Evolutionary conservation across 2,888 invertebrate species (phyloP), one percentile per base, ranked within the genome.

Genomic region (Stramonita haemastoma): DNA sequence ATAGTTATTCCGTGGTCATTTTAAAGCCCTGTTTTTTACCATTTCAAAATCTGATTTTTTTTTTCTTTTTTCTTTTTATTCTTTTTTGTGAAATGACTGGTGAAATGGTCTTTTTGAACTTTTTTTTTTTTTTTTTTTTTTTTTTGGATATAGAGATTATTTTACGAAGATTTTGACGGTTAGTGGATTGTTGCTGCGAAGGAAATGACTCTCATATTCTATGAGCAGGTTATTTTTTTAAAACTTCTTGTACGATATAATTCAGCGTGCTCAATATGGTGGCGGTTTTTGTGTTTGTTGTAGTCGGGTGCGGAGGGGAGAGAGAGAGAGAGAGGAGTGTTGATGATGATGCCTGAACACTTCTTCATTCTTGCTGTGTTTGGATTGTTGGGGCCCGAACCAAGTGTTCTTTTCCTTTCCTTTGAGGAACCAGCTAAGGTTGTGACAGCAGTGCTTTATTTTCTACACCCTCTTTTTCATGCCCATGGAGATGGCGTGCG

Each of bases 381-480:
- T 46, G 46, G 46, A 46, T 46, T 46, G 46, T 46, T 46, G 46
- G 46, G 46, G 46, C 46, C 60, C 32, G n/a, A 73, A 19, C 19
- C n/a, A 83, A 83, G 81, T 83, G 81, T 85, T 85, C 56, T 85
- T 85, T 86, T 66, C 32, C 66, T 66, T 86, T 86, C 29, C 17
- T 66, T 19, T 60, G 22, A 86, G 60, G 32, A 57, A 66, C 32
- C 57, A 83, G 57, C 66, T 15, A 66, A 86, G 86, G 86, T 86
- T 86, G 86, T 86, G 86, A 86, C 60, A 86, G 34, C 81, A 86
- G 86, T 86, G 86, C 86, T 86, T 86, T 86, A 86, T 86, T 86
- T 86, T 86, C 66, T 86, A 60, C 46, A 32, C 66, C 0, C 11
- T 32, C n/a, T 85, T 46, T 22, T 79, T 66, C 66, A 17, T 66